Evolutionary conservation across 2,113 vertebrate genomes (phyloP), one percentile per base, ranked within the genome.

Genomic region (Ramphastos sulfuratus): DNA sequence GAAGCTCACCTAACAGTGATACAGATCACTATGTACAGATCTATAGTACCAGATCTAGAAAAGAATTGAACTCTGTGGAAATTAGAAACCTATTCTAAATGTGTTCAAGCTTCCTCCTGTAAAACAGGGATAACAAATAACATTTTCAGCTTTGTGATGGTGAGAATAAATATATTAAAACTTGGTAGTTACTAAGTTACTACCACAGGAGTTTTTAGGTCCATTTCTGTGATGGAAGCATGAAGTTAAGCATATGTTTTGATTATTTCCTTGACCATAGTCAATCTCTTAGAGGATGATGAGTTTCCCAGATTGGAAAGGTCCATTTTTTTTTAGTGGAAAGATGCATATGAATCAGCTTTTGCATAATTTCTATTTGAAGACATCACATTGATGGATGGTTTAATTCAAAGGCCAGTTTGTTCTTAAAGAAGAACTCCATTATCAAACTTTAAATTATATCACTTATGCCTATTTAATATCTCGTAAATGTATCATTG

Each of bases 311-410:
- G 25, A 28, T 55, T 76, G 12, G 28, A 82, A 79, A 19, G 35
- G 42, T 76, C 83, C 65, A 24, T 79, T 87, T 87, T 91, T 82
- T 85, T 30, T 87, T 92, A 94, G 71, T 66, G 55, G 21, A 24
- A 92, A 95, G 74, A 79, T 84, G 81, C 71, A 89, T 79, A 82
- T 55, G 55, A 94, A 69, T 44, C 39, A 92, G 50, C 16, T 76
- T 85, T 94, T 89, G 2, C 35, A 66, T 91, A 71, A 85, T 73
- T 94, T 92, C 66, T 44, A 69, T 69, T 69, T 79, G 86, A 94
- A 89, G 86, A 73, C 54, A 85, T 17, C 14, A 37, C 0, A 0
- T 25, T 94, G 89, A 95, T 85, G 74, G 39, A 89, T 82, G 18
- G 17, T 30, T 92, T 91, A 89, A 89, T 92, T 91, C 71, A 59